phyloP scores from a whole-genome alignment of 2,888 invertebrate species.

The Phlogophora meticulosa region DNA sequence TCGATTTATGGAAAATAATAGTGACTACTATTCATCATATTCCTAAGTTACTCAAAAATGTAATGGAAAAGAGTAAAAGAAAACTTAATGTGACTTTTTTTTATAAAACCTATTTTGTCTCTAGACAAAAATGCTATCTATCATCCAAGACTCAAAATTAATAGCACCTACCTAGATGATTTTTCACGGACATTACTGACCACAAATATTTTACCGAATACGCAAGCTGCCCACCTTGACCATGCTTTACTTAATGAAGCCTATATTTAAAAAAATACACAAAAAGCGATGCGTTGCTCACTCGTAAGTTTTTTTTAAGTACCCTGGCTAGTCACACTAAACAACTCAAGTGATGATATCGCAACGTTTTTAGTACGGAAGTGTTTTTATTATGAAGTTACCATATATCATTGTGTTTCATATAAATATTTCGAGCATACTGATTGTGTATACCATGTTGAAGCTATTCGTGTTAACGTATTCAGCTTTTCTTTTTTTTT shows the following conservation, averaged over 20 bases:
- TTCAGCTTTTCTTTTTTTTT: too few relatives aligned
- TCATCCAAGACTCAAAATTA: slow-evolving; percentile 1
- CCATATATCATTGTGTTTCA: slow-evolving; percentile 59
- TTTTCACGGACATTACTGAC: slow-evolving; percentile 43
- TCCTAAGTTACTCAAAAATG: too few relatives aligned
- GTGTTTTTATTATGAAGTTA: slow-evolving; percentile 74
- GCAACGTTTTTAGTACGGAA: slow-evolving; percentile 76
- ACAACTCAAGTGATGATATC: slow-evolving; percentile 74
- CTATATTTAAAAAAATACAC: slow-evolving; percentile 48
- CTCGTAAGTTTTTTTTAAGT: slow-evolving; percentile 52
- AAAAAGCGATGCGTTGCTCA: slow-evolving; percentile 57
- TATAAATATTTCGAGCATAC: slow-evolving; percentile 49
- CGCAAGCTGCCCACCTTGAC: slow-evolving; percentile 59
- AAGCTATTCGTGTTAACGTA: slow-evolving; percentile 13
- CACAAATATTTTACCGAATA: slow-evolving; percentile 34
- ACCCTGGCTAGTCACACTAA: slow-evolving; percentile 65
- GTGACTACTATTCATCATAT: too few relatives aligned
- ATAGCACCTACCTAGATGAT: slow-evolving; percentile 10
- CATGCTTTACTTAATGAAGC: slow-evolving; percentile 66
- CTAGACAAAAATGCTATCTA: slow-evolving; percentile 4
- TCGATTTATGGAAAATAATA: background rate
- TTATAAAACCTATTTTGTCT: too few relatives aligned
- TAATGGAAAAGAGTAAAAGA: too few relatives aligned
- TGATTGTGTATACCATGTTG: slow-evolving; percentile 39
- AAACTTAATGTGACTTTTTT: too few relatives aligned